These are phyloP conservation scores for Ptychoptera albimana DNA, from an alignment of 2,888 invertebrate genomes.

Conservation along the genomic window DNA sequence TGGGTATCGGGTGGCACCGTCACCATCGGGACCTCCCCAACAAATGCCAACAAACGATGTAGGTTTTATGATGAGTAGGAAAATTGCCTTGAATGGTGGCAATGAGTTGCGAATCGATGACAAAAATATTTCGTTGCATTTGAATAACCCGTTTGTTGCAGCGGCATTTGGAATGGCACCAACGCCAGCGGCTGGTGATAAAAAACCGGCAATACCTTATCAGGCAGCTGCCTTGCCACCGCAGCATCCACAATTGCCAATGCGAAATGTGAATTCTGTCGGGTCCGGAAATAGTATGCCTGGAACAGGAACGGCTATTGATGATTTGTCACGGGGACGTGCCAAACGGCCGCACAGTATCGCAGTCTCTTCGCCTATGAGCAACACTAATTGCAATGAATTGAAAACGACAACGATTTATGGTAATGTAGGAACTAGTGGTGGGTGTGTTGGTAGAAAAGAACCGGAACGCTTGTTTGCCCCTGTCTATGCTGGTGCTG, in stretches of 20 bases:
- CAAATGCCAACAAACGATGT: constrained; percentile 11
- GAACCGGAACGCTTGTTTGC: neutral
- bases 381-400: neutral
- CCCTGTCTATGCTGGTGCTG: constrained; percentile 22
- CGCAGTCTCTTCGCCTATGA: constrained; percentile 28
- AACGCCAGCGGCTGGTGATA: neutral
- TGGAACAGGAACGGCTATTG: too few species aligned
- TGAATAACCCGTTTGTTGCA: constrained; percentile 14
- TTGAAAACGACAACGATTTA: neutral
- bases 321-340: constrained; percentile 13
- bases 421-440: too few species aligned
- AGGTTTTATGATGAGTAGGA: constrained; percentile 12
- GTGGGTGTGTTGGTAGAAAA: too few species aligned
- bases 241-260: constrained; percentile 1
- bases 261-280: too few species aligned
- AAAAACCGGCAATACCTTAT: neutral
- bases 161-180: constrained; percentile 8
- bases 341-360: constrained; percentile 44
- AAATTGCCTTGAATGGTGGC: constrained; percentile 14
- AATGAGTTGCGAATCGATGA: constrained; percentile 15
- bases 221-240: neutral
- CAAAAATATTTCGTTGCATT: constrained; percentile 15
- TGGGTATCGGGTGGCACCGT: constrained; percentile 9
- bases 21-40: constrained; percentile 1
- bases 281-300: too few species aligned